These are phyloP conservation scores for Gopherus evgoodei DNA, from an alignment of 2,113 vertebrate genomes.

Conservation along the genomic window DNA sequence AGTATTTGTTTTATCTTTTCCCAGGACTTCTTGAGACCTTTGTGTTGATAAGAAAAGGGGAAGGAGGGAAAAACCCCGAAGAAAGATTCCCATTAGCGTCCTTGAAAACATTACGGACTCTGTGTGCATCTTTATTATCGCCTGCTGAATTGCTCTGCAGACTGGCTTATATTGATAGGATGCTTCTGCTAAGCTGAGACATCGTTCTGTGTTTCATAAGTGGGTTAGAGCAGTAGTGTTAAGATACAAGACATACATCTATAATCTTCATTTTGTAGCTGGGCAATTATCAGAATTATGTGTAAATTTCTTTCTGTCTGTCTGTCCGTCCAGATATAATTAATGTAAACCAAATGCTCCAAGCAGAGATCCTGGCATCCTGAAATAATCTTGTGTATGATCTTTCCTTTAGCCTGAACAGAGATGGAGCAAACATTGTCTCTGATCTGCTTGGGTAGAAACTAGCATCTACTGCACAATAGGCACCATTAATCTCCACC, in stretches of 20 bases:
- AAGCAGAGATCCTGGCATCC: slow-evolving; percentile 55
- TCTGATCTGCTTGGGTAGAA: slow-evolving; percentile 42
- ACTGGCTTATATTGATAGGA: not conserved
- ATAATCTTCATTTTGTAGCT: not conserved
- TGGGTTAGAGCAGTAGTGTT: not conserved
- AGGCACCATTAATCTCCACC: not conserved
- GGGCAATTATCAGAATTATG: not conserved
- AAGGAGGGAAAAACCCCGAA: not conserved
- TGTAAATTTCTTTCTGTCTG: not conserved
- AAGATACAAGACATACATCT: not conserved
- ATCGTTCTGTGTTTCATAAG: not conserved
- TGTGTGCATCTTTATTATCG: not conserved
- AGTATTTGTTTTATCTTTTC: not conserved
- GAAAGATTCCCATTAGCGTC: accelerated
- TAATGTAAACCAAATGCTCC: slow-evolving; percentile 49
- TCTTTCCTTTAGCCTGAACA: slow-evolving; percentile 61
- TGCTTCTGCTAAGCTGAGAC: accelerated
- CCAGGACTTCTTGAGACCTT: not conserved
- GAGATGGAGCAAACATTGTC: slow-evolving; percentile 24
- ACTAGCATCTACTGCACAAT: slow-evolving; percentile 41
- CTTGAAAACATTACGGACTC: not conserved
- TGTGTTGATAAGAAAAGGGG: not conserved
- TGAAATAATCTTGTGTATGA: slow-evolving; percentile 33
- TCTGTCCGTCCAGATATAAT: slow-evolving; percentile 36
- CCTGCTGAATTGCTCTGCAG: not conserved